Base-by-base conservation (phyloP, 1,140 invertebrate species). In the Lethrus apterus region DNA sequence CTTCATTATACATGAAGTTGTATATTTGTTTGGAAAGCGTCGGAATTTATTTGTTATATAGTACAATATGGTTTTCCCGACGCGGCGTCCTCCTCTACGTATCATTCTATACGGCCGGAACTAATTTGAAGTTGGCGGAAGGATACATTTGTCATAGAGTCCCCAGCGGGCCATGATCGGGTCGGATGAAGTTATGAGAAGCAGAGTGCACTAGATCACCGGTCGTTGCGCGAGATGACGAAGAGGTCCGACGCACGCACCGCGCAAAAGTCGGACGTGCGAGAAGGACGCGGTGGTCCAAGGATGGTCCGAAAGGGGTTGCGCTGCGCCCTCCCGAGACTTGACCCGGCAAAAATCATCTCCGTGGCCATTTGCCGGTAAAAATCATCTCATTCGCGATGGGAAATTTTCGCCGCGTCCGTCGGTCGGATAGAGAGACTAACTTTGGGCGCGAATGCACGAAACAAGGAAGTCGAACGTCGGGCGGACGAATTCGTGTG, bases 111-210 rank as follows among this genome's bases (percentile, higher is more conserved):
- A 49, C 46, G 48, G 51, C 46, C 46, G 54, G 49, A 51, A 51
- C 47, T 48, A 62, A 63, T 63, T 63, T 63, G 60, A 63, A 63
- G 59, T 63, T 63, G 60, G 59, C 56, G 64, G 64, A 68, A 67
- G 65, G 64, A 65, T 67, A 67, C 66, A 68, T 68, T 67, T 68
- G 66, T 68, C 66, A 68, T 68, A 62, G 56, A 61, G 58, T 68
- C 66, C 63, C 66, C 48, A 33, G 66, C 52, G 66, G 54, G 65
- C 65, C 66, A 68, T 68, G 66, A 68, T 68, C 63, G 66, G 65
- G 60, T 63, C 58, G 66, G 63, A 66, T 66, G 65, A 66, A 68
- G 66, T 68, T 68, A 68, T 68, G 66, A 65, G 66, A 64, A 62
- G 58, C 64, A 60, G 57, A 60, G 55, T 54, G 60, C 57, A 55